phyloP scores from a whole-genome alignment of 2,888 invertebrate species.

The Helicoverpa assulta region DNA sequence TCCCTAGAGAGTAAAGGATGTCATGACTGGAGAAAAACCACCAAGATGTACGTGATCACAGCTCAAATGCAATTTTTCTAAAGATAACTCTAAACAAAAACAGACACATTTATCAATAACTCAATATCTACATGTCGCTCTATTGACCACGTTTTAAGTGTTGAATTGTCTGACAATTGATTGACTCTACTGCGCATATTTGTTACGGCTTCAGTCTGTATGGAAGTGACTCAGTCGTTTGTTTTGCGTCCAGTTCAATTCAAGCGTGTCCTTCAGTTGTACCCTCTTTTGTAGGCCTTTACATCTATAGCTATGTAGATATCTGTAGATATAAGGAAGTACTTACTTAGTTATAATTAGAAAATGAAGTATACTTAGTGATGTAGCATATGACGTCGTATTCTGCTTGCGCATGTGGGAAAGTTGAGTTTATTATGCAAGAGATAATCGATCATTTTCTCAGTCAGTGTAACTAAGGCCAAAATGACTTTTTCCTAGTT shows the following conservation, averaged over 20 bases:
- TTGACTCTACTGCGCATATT: constrained; percentile 1
- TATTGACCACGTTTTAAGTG: not conserved
- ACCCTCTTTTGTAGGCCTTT: not conserved
- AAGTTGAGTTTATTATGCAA: not conserved
- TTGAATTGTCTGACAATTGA: constrained; percentile 1
- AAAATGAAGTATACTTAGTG: too few species aligned
- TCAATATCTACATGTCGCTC: not conserved
- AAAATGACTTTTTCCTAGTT: not conserved
- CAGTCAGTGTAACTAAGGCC: not conserved
- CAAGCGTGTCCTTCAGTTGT: not conserved
- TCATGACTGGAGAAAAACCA: too few species aligned
- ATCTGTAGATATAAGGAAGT: too few species aligned
- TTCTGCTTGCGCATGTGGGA: not conserved
- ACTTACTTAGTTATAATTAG: too few species aligned
- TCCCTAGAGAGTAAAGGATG: too few species aligned
- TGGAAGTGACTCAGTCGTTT: not conserved
- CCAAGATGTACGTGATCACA: too few species aligned
- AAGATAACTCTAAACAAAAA: not conserved
- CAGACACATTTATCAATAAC: not conserved
- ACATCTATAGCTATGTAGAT: too few species aligned
- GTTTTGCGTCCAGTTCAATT: not conserved
- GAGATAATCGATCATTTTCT: not conserved
- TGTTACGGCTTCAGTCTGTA: not conserved
- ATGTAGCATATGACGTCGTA: too few species aligned
- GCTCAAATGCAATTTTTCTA: too few species aligned